Conservation (phyloP, 2,113 vertebrate species). For the Thalassarche chlororhynchos region DNA sequence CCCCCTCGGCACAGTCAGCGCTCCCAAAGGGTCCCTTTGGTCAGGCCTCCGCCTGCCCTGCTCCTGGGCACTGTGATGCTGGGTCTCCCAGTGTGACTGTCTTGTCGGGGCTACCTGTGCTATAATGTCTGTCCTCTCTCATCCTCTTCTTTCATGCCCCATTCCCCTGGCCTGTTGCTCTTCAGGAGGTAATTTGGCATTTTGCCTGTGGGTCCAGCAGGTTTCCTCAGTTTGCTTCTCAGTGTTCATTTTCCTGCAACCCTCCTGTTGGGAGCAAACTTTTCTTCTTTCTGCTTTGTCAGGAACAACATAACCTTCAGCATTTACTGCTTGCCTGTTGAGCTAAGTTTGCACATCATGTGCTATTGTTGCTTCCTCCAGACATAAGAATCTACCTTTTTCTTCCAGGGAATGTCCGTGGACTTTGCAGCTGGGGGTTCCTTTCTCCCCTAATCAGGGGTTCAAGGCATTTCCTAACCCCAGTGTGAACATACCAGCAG, state of each 20-base stretch:
- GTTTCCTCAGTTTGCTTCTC: neutral
- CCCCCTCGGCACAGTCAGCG: neutral
- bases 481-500: rapidly evolving
- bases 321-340: neutral
- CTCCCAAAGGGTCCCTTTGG: neutral
- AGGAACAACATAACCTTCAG: neutral
- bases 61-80: neutral
- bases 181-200: neutral
- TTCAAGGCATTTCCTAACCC: neutral
- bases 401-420: neutral
- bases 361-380: neutral
- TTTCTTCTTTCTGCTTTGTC: neutral
- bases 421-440: neutral
- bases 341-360: neutral
- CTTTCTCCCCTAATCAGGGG: neutral
- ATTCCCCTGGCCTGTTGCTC: neutral
- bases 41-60: neutral
- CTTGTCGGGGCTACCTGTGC: neutral
- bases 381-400: neutral
- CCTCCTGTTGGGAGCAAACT: neutral
- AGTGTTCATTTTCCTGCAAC: neutral
- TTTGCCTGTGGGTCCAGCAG: neutral
- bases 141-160: neutral
- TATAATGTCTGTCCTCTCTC: neutral
- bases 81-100: neutral